These are phyloP conservation scores for Ceyx melanurus DNA, from an alignment of 2,113 vertebrate genomes.

Conservation along the genomic window DNA sequence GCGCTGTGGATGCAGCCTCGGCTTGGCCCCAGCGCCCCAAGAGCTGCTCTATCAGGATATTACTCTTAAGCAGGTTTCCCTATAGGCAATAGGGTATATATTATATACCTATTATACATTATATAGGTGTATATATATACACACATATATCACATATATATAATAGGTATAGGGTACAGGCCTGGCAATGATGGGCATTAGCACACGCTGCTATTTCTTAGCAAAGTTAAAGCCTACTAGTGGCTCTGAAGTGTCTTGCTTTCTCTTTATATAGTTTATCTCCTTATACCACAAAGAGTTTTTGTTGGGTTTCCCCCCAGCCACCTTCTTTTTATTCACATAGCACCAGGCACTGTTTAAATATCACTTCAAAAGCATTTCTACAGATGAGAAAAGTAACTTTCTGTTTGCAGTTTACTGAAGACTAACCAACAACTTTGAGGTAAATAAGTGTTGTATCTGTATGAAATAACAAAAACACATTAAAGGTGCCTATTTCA, in stretches of 20 bases:
- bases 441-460: background rate
- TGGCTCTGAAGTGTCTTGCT: background rate
- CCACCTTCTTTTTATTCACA: background rate
- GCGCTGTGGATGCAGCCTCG: rapidly evolving
- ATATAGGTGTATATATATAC: too few species aligned
- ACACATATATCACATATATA: too few species aligned
- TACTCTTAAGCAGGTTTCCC: too few species aligned
- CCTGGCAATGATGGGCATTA: too few species aligned
- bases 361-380: background rate
- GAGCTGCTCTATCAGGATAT: rapidly evolving
- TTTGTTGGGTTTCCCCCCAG: too few species aligned
- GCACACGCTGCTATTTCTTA: rapidly evolving
- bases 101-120: too few species aligned
- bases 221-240: background rate
- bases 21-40: background rate
- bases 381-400: background rate
- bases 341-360: background rate
- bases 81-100: too few species aligned
- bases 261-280: rapidly evolving
- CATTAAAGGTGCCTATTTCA: background rate
- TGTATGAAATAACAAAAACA: background rate
- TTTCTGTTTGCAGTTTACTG: background rate
- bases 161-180: rapidly evolving
- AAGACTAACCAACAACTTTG: background rate
- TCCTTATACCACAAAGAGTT: background rate